These are phyloP conservation scores for Hecatera dysodea DNA, from an alignment of 2,888 invertebrate genomes.

Conservation along the genomic window DNA sequence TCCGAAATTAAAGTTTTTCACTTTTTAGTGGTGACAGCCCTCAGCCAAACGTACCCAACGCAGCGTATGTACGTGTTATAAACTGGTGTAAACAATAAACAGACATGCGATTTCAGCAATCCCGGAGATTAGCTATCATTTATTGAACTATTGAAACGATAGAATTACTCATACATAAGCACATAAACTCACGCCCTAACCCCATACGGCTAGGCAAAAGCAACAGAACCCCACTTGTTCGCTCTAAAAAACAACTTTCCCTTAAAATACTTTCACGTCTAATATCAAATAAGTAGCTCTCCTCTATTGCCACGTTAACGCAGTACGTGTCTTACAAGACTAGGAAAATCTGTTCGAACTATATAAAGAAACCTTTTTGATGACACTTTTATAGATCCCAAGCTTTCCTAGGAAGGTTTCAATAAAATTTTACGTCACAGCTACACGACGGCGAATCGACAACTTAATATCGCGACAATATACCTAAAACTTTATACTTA, in stretches of 20 bases:
- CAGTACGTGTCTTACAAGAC: conserved; percentile 29
- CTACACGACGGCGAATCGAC: conserved; percentile 35
- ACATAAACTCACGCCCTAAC: neutral
- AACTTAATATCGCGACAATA: conserved; percentile 44
- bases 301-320: conserved; percentile 24
- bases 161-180: neutral
- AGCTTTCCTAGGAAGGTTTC: conserved; percentile 40
- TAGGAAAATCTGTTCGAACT: conserved; percentile 33
- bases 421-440: conserved; percentile 62
- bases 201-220: neutral
- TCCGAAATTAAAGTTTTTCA: no score
- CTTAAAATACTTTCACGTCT: neutral
- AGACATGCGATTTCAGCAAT: no score
- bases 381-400: conserved; percentile 47
- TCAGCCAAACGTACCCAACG: no score
- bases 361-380: conserved; percentile 40
- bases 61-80: no score
- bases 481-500: conserved; percentile 31
- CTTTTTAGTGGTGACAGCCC: no score
- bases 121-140: no score
- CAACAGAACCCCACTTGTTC: neutral
- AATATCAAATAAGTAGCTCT: conserved; percentile 17
- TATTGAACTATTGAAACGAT: no score
- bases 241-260: neutral
- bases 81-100: no score